Base-by-base conservation (phyloP, 2,797 vertebrate species). In the Hypotaenidia philippensis region DNA sequence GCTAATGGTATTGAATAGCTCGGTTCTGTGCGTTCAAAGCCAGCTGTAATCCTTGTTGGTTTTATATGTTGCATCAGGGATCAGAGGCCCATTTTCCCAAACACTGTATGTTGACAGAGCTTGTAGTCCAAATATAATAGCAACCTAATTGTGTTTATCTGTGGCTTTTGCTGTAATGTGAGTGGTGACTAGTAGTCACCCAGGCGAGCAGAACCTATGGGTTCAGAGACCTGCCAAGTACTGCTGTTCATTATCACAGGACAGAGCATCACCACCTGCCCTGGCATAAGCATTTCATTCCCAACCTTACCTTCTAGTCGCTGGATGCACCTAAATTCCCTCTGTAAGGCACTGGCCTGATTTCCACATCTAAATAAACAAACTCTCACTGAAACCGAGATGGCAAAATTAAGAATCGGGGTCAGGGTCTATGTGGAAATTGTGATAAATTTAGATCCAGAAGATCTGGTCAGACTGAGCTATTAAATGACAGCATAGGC, bases 1-100 rank as follows among this genome's bases (percentile, higher is more conserved):
- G 94, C 81, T 96, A 97, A 94, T 94, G 49, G 59, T 81, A 64
- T 36, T 81, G 79, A 92, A 83, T 49, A 53, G 75, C 11, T 1
- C 0, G 1, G 79, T 64, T 83, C 87, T 86, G 74, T 66, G 34
- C 40, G 74, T 82, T 89, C 79, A 95, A 90, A 94, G 83, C 75
- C 86, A 76, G 88, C 72, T 19, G 29, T 96, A 96, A 97, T 94
- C 94, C 93, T 83, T 60, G 60, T 63, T 91, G 91, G 94, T 96
- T 94, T 56, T 91, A 94, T 96, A 87, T 70, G 71, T 94, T 91
- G 83, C 95, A 90, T 77, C 77, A 71, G 74, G 56, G 91, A 93
- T 96, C 80, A 86, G 84, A 91, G 82, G 65, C 63, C 75, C 59
- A 34, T 93, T 96, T 63, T 94, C 44, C 47, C 56, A 50, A 91